Evolutionary conservation across 2,797 vertebrate genomes (phyloP).

Genomic region (Acanthurus tractus): DNA sequence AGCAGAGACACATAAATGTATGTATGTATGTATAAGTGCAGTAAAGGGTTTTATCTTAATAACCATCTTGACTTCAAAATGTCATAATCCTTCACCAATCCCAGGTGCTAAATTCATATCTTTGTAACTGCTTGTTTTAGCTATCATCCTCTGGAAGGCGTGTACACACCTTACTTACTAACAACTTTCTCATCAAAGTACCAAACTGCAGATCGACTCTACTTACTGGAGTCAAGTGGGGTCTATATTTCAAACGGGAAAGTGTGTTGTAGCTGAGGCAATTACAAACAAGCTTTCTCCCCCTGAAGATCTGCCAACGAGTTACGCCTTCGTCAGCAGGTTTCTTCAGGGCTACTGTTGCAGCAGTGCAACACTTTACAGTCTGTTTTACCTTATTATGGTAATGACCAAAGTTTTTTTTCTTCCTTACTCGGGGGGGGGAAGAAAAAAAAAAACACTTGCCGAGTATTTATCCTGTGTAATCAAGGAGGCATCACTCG

Average conservation of each 20-base stretch:
- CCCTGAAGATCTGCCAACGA: constrained; percentile 69
- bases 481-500: constrained; percentile 67
- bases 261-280: constrained; percentile 58
- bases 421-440: constrained; percentile 51
- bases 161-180: constrained; percentile 36
- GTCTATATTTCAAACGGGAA: constrained; percentile 67
- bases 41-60: neutral
- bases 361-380: constrained; percentile 57
- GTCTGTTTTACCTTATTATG: constrained; percentile 75
- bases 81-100: neutral
- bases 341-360: constrained; percentile 63
- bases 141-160: constrained; percentile 15
- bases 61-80: neutral
- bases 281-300: constrained; percentile 69
- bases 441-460: constrained; percentile 39
- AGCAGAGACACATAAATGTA: neutral
- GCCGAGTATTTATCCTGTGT: constrained; percentile 64
- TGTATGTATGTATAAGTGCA: too few relatives aligned
- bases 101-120: neutral
- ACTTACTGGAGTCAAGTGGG: constrained; percentile 65
- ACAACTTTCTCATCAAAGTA: constrained; percentile 59
- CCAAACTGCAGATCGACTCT: constrained; percentile 59
- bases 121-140: neutral
- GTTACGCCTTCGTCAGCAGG: constrained; percentile 70
- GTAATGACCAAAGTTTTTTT: constrained; percentile 73